phyloP scores from a whole-genome alignment of 2,797 vertebrate species.

The Sebastes elongatus region DNA sequence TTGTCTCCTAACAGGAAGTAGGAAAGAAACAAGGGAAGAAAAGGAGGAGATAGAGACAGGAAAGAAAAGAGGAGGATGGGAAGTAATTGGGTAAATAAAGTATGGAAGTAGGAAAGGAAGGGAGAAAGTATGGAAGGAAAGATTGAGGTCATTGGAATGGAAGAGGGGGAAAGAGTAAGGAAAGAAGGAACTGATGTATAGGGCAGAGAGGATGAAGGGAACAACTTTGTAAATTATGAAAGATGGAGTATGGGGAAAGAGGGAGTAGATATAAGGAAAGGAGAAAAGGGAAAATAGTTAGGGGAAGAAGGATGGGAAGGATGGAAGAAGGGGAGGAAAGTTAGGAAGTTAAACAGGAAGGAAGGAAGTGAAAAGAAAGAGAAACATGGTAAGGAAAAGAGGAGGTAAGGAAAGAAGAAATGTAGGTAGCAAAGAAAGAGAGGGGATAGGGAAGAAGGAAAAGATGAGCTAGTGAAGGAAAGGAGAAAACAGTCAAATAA shows the following conservation, averaged over 20 bases:
- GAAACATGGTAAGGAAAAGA: background rate
- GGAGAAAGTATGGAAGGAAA: background rate
- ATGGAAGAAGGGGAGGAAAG: background rate
- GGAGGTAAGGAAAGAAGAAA: background rate
- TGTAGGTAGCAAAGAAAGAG: background rate
- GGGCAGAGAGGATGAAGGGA: background rate
- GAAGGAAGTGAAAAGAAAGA: background rate
- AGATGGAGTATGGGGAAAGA: background rate
- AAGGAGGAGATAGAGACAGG: background rate
- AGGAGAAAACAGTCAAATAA: background rate
- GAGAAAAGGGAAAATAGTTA: background rate
- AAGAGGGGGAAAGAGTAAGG: background rate
- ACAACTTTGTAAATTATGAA: background rate
- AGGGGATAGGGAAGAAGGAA: background rate
- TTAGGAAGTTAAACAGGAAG: background rate
- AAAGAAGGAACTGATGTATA: background rate
- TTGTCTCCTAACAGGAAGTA: background rate
- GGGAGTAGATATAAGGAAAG: background rate
- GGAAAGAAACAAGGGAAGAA: too few relatives aligned
- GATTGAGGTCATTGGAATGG: background rate
- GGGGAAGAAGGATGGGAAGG: background rate
- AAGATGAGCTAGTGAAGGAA: background rate
- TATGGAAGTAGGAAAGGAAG: background rate
- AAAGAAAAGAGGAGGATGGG: background rate
- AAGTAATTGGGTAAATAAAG: background rate